Evolutionary conservation across 2,797 vertebrate species (phyloP), one percentile per base, ranked within the genome.

Genomic region (Alcedo atthis): DNA sequence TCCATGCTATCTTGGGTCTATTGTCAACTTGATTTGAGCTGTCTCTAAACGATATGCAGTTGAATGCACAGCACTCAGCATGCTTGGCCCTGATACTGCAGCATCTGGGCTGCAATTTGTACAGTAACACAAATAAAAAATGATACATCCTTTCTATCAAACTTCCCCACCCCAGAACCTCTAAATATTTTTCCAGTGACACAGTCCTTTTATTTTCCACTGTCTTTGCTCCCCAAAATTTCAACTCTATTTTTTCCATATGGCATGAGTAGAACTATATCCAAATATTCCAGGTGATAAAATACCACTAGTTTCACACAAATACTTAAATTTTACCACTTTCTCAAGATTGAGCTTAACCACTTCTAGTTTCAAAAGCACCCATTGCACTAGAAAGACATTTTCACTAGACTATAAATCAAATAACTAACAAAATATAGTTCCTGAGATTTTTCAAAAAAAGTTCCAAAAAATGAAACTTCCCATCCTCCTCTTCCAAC

Each of bases 141-240:
- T 1, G 62, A 90, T 82, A 85, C 79, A 77, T 78, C 84, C 68
- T 89, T 89, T 93, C 78, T 94, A 89, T 58, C 73, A 82, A 73
- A 66, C 54, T 25, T 80, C 28, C 54, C 90, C 62, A 40, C 37
- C 49, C 33, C 26, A 78, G 77, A 63, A 84, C 48, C 48, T 86
- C 55, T 81, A 89, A 92, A 90, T 90, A 77, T 46, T 95, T 84
- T 90, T 80, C 73, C 66, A 68, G 17, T 92, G 71, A 94, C 73
- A 78, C 0, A 85, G 64, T 46, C 35, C 55, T 89, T 85, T 86
- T 67, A 91, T 87, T 87, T 87, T 76, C 33, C 62, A 66, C 32
- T 89, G 85, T 87, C 43, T 85, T 71, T 85, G 19, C 58, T 85
- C 45, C 32, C 85, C 71, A 78, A 32, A 58, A 58, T 66, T 77